Evolutionary conservation across 2,888 invertebrate genomes (phyloP).

Genomic region (Peribatodes rhomboidaria): DNA sequence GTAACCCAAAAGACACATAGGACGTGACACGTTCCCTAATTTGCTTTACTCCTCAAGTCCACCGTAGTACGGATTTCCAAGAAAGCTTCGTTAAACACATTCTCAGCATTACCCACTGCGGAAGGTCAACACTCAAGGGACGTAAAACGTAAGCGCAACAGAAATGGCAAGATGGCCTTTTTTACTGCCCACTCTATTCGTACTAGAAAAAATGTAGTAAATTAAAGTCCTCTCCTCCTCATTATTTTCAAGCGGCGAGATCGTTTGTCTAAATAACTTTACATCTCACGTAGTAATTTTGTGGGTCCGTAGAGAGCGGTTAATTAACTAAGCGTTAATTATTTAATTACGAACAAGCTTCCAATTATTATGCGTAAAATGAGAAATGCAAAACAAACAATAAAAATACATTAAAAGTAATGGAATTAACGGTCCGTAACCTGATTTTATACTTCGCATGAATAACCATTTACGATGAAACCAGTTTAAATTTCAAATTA

Average conservation of each 20-base stretch:
- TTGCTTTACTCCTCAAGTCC: conserved; percentile 8
- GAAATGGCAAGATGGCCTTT: conserved; percentile 20
- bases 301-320: conserved; percentile 2
- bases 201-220: conserved; percentile 23
- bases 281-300: conserved; percentile 19
- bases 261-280: conserved; percentile 20
- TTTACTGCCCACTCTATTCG: conserved; percentile 16
- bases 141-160: conserved; percentile 17
- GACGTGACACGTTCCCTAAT: conserved; percentile 36
- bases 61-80: conserved; percentile 12
- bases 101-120: conserved; percentile 25
- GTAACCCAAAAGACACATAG: conserved; percentile 11
- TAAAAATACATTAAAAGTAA: background rate
- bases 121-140: conserved; percentile 18
- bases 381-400: background rate
- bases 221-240: conserved; percentile 20
- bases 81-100: conserved; percentile 32
- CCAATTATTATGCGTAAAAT: conserved; percentile 8
- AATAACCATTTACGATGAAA: too few relatives aligned
- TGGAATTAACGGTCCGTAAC: too few relatives aligned
- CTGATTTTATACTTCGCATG: background rate
- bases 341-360: conserved; percentile 17
- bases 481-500: too few relatives aligned
- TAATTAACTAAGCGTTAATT: conserved; percentile 25
- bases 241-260: conserved; percentile 2